Percentiles rank a stretch among this genome's conserved stretches.
phyloP scores from a whole-genome alignment of 2,113 vertebrate species.

The Tachycineta bicolor region DNA sequence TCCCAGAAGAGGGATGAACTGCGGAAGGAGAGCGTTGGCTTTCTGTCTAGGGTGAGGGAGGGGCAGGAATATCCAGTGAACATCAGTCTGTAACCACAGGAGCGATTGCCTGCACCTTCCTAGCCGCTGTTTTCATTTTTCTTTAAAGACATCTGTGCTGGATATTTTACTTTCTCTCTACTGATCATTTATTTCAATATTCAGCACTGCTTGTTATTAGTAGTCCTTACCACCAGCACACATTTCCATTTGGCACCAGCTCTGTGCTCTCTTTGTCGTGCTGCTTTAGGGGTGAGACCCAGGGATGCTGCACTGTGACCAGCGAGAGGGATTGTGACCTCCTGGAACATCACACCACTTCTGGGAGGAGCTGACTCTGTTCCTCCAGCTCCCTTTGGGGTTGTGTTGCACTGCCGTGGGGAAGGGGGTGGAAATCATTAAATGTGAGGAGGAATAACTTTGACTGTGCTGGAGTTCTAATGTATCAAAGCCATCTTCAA shows the following conservation, averaged over 20 bases:
- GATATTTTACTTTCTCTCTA: not conserved
- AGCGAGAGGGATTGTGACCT: not conserved
- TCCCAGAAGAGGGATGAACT: not conserved
- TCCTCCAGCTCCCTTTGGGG: not conserved
- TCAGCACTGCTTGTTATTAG: not conserved
- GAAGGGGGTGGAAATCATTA: not conserved
- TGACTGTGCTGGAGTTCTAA: not conserved
- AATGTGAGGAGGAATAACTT: not conserved
- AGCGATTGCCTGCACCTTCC: not conserved
- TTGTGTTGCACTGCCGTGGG: not conserved
- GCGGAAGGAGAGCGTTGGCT: not conserved
- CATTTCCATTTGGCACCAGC: not conserved
- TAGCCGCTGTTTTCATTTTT: not conserved
- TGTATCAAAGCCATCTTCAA: not conserved
- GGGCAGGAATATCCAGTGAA: not conserved
- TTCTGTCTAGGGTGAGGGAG: not conserved
- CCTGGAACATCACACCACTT: too few relatives aligned
- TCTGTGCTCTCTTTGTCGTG: not conserved
- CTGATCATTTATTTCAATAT: not conserved
- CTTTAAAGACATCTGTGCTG: not conserved
- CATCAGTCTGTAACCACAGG: not conserved
- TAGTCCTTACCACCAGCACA: not conserved
- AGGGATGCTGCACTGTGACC: not conserved
- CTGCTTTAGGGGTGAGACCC: too few relatives aligned
- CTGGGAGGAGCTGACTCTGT: not conserved